Evolutionary conservation across 2,888 invertebrate species (phyloP).

Genomic region (Athalia rosae): DNA sequence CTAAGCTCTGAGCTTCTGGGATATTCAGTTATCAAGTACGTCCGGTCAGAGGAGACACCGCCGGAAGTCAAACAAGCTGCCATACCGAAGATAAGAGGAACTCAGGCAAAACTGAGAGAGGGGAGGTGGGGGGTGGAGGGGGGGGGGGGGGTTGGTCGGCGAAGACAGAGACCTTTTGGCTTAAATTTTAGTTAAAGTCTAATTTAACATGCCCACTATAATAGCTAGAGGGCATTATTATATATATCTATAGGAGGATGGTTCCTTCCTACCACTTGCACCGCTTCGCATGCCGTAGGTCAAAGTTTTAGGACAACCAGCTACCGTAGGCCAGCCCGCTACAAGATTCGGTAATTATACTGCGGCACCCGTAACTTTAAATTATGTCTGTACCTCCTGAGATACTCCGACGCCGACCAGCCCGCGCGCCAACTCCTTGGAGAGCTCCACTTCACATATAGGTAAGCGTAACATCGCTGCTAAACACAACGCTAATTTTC

Average conservation of each 20-base stretch:
- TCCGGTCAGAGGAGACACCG: constrained; percentile 68
- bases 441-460: constrained; percentile 2
- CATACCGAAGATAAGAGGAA: constrained; percentile 64
- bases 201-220: constrained; percentile 52
- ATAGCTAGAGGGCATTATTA: constrained; percentile 31
- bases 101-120: constrained; percentile 49
- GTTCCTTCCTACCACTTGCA: not conserved
- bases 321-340: constrained; percentile 47
- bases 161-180: constrained; percentile 47
- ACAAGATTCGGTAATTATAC: constrained; percentile 71
- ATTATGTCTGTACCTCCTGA: constrained; percentile 65
- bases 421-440: not conserved
- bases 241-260: constrained; percentile 31
- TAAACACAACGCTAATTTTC: constrained; percentile 19
- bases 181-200: constrained; percentile 62
- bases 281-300: constrained; percentile 49
- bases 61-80: constrained; percentile 71
- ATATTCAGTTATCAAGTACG: constrained; percentile 66
- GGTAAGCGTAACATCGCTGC: not conserved
- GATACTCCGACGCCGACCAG: constrained; percentile 52
- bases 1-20: constrained; percentile 57
- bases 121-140: constrained; percentile 24
- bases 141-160: constrained; percentile 3
- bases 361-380: constrained; percentile 68
- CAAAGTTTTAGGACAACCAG: constrained; percentile 57